Evolutionary conservation across 2,888 invertebrate species (phyloP).

Genomic region (Leptopilina drosophilae): DNA sequence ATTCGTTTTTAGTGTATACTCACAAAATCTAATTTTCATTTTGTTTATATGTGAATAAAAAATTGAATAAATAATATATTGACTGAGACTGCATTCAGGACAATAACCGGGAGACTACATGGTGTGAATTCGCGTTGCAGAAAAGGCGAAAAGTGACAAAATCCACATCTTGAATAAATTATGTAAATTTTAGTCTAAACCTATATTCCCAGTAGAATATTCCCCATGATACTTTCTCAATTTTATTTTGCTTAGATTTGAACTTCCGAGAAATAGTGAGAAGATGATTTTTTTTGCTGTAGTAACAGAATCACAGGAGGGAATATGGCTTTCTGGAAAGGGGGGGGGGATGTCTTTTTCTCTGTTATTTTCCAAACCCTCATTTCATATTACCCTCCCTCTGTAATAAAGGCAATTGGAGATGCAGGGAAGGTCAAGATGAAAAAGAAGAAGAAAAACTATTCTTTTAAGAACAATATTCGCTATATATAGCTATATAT

Average conservation of each 20-base stretch:
- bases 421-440: not conserved
- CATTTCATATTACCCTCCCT: not conserved
- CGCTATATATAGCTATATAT: not conserved
- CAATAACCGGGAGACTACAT: no score
- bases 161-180: slow-evolving; percentile 12
- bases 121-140: not conserved
- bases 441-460: not conserved
- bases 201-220: not conserved
- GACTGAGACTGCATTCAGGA: not conserved
- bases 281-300: slow-evolving; percentile 2
- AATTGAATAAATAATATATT: no score
- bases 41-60: no score
- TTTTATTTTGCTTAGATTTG: slow-evolving; percentile 7
- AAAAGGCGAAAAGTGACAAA: not conserved
- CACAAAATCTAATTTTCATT: no score
- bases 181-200: slow-evolving; percentile 9
- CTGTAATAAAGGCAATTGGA: not conserved
- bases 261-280: not conserved
- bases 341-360: not conserved
- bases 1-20: no score
- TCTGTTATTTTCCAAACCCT: not conserved
- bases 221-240: slow-evolving; percentile 5
- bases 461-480: not conserved
- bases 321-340: not conserved
- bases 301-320: not conserved